Conservation (phyloP, 2,113 vertebrate species). For the Chinchilla lanigera region DNA sequence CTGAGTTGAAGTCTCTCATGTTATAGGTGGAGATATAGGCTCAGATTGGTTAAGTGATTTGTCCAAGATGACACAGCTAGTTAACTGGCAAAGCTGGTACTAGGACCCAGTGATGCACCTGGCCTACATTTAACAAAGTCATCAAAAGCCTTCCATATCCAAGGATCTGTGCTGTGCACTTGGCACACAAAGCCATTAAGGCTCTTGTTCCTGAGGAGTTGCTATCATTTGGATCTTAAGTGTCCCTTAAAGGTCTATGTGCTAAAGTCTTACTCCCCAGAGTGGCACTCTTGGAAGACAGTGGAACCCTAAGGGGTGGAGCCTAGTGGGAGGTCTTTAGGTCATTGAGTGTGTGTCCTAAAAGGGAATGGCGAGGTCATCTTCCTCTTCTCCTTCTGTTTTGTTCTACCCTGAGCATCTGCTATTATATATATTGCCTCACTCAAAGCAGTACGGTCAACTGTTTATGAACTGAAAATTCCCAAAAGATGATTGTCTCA, state of each 20-base stretch:
- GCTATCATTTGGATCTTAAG: not conserved
- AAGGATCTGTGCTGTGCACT: not conserved
- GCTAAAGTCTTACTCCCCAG: not conserved
- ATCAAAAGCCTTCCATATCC: not conserved
- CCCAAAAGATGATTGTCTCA: not conserved
- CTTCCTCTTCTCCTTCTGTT: not conserved
- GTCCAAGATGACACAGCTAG: not conserved
- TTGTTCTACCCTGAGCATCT: not conserved
- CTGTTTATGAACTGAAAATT: not conserved
- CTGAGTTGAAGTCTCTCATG: not conserved
- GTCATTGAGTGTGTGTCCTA: not conserved
- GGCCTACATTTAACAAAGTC: not conserved
- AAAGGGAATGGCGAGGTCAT: not conserved
- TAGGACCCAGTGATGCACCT: not conserved
- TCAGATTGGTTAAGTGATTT: conserved; percentile 20
- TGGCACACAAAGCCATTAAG: not conserved
- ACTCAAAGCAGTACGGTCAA: not conserved
- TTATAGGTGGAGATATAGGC: conserved; percentile 2
- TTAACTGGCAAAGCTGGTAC: not conserved
- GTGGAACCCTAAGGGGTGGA: not conserved
- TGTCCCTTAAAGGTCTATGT: not conserved
- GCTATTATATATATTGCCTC: not conserved
- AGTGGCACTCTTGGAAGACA: not conserved
- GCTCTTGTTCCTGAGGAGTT: not conserved
- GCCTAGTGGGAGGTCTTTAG: not conserved